Percentiles rank a stretch among this genome's conserved stretches.
Evolutionary conservation across 2,888 invertebrate genomes (phyloP).

Genomic region (Cotesia congregata): DNA sequence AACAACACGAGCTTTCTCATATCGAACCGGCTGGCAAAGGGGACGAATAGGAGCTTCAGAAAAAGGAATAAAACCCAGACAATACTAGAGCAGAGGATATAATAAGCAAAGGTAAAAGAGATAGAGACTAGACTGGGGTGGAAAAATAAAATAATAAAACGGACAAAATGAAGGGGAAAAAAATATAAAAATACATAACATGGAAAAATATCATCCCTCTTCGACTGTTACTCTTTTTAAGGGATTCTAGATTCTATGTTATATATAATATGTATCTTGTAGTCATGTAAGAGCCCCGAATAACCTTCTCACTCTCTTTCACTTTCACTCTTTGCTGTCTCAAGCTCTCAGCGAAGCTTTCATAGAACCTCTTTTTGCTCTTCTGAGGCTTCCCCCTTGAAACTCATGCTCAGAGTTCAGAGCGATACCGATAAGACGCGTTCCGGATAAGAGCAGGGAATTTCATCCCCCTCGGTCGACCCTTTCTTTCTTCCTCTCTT

Average conservation of each 20-base stretch:
- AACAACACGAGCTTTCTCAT: conserved; percentile 3
- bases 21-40: conserved; percentile 12
- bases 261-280: neutral
- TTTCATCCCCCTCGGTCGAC: conserved; percentile 39
- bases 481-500: neutral
- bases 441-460: conserved; percentile 47
- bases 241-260: neutral
- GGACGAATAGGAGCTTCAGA: neutral
- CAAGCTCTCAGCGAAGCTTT: neutral
- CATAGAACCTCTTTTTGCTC: neutral
- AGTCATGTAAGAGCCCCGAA: neutral
- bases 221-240: neutral
- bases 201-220: conserved; percentile 4
- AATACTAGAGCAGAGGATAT: neutral
- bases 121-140: neutral
- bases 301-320: neutral
- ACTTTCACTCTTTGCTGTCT: neutral
- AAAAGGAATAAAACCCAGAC: neutral
- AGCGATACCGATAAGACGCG: conserved; percentile 50
- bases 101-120: neutral
- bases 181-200: neutral
- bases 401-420: neutral
- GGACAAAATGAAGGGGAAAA: neutral
- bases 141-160: neutral
- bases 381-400: conserved; percentile 8